phyloP scores from a whole-genome alignment of 2,113 vertebrate species.

The Machaerirhynchus nigripectus region DNA sequence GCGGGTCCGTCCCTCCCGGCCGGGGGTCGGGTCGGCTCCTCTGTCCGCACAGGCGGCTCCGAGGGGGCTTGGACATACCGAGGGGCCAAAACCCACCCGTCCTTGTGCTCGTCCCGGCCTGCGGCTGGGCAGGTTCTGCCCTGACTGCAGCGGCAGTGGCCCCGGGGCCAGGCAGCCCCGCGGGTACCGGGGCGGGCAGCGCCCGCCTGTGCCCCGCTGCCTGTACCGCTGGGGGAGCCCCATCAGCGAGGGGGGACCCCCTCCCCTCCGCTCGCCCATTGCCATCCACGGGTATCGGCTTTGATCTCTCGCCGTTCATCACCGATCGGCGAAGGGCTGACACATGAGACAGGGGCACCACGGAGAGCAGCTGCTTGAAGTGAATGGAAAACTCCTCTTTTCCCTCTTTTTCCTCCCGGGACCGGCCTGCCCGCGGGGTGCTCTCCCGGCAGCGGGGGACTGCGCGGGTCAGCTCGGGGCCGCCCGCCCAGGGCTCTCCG shows the following conservation, averaged over 20 bases:
- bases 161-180: not conserved
- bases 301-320: not conserved
- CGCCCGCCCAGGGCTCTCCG: not conserved
- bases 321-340: not conserved
- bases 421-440: not conserved
- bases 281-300: not conserved
- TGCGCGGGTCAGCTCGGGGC: not conserved
- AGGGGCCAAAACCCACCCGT: not conserved
- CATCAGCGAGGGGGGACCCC: not conserved
- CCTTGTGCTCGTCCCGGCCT: not conserved
- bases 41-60: not conserved
- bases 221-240: not conserved
- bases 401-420: not conserved
- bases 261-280: not conserved
- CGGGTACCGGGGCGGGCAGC: not conserved
- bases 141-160: not conserved
- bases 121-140: not conserved
- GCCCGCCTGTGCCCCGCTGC: not conserved
- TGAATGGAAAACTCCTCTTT: not conserved
- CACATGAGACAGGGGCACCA: not conserved
- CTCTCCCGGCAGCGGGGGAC: not conserved
- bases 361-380: not conserved
- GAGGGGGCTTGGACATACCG: not conserved
- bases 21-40: not conserved
- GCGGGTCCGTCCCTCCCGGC: not conserved